Conservation (phyloP, 2,797 vertebrate genomes). For the Forpus xanthops region DNA sequence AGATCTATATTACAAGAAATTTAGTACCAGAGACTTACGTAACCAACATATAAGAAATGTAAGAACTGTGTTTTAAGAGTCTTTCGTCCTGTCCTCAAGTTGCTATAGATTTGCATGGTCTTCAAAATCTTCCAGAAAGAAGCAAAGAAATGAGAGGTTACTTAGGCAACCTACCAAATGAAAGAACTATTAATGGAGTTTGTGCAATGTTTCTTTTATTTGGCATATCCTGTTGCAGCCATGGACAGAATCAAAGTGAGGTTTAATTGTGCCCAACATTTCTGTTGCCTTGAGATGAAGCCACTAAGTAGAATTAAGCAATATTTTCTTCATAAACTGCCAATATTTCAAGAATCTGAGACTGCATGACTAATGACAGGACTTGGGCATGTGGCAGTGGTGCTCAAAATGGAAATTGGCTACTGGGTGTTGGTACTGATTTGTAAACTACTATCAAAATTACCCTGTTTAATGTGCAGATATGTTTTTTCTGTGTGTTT, state of each 20-base stretch:
- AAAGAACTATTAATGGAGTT: background rate
- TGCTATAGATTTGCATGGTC: background rate
- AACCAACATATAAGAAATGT: background rate
- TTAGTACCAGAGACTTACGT: background rate
- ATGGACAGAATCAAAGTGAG: background rate
- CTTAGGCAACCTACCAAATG: background rate
- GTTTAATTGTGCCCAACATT: background rate
- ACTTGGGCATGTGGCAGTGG: background rate
- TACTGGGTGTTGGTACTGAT: background rate
- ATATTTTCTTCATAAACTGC: background rate
- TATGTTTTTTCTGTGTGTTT: background rate
- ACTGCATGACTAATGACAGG: background rate
- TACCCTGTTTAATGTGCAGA: background rate
- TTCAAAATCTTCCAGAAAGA: background rate
- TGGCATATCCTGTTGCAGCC: background rate
- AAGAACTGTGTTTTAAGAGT: background rate
- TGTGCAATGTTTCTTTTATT: background rate
- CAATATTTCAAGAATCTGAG: background rate
- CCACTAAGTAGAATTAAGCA: background rate
- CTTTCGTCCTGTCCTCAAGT: background rate
- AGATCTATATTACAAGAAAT: background rate
- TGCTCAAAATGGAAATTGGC: background rate
- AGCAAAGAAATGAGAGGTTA: background rate
- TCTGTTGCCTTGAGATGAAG: background rate
- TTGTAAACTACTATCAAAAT: background rate